Percentiles rank a stretch among this genome's conserved stretches.
phyloP scores from a whole-genome alignment of 2,888 invertebrate genomes.

The Sinhomidia bicolor region DNA sequence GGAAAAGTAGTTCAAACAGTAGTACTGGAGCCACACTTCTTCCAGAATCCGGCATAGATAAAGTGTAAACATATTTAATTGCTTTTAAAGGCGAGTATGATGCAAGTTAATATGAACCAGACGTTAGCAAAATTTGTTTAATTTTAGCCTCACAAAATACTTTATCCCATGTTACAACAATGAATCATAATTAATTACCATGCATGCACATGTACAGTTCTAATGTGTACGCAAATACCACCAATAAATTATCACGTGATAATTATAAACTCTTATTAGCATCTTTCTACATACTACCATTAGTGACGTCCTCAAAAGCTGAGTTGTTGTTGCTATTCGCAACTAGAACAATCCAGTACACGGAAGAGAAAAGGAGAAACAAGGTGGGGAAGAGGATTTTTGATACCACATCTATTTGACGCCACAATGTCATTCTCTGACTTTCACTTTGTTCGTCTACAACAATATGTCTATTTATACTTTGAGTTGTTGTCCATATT shows the following conservation, averaged over 20 bases:
- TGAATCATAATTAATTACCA: not conserved
- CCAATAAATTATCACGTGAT: not conserved
- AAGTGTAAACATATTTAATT: not conserved
- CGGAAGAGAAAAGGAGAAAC: slow-evolving; percentile 88
- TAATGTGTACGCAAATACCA: not conserved
- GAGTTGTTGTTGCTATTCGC: slow-evolving; percentile 21
- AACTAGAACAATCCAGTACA: slow-evolving; percentile 89
- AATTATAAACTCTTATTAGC: not conserved
- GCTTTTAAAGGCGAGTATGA: not conserved
- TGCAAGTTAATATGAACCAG: not conserved
- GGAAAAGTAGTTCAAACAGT: not conserved
- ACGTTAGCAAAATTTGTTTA: not conserved
- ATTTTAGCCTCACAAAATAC: slow-evolving; percentile 1
- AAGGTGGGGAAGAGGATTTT: slow-evolving; percentile 89
- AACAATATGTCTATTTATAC: not conserved
- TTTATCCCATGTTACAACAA: not conserved
- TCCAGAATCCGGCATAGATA: slow-evolving; percentile 14
- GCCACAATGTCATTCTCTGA: slow-evolving; percentile 83
- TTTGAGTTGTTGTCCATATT: slow-evolving; percentile 81
- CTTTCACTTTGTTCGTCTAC: not conserved
- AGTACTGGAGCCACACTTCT: not conserved
- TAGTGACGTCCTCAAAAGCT: not conserved
- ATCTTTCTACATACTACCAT: not conserved
- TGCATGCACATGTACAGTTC: not conserved
- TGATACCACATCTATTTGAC: slow-evolving; percentile 90